These are phyloP conservation scores for Vespertilio murinus DNA, from an alignment of 2,797 vertebrate species.

Conservation along the genomic window DNA sequence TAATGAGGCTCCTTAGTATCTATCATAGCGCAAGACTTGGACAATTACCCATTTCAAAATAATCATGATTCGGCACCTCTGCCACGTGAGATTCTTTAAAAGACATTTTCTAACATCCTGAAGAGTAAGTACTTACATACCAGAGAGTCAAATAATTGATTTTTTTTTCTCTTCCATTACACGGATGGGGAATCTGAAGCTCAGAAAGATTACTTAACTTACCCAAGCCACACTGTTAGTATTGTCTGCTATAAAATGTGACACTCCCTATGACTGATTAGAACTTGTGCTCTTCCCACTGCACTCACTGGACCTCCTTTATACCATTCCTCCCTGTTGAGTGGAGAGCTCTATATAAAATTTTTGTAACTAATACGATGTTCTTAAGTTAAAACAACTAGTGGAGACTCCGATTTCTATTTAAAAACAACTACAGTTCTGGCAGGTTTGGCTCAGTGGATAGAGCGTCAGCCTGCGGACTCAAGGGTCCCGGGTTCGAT, in stretches of 20 bases:
- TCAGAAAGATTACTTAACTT: background rate
- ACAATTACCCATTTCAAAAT: background rate
- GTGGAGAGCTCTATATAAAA: background rate
- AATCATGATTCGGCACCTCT: background rate
- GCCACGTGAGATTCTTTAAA: background rate
- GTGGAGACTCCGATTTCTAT: background rate
- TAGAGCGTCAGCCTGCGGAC: too few relatives aligned
- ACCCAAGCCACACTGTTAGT: background rate
- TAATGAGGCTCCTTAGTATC: background rate
- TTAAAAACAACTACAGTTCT: background rate
- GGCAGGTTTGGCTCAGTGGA: too few relatives aligned
- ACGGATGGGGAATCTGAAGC: background rate
- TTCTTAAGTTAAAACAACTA: background rate
- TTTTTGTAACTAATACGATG: background rate
- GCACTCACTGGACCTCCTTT: background rate
- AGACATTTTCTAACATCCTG: slow-evolving; percentile 6
- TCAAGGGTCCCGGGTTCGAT: too few relatives aligned
- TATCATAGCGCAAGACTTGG: background rate
- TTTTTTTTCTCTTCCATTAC: background rate
- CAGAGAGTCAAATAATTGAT: background rate
- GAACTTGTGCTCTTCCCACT: background rate
- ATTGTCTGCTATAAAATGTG: background rate
- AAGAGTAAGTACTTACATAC: background rate
- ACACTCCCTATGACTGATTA: background rate
- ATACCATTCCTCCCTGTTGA: background rate